phyloP scores from a whole-genome alignment of 35 echinoderm and acorn worm genomes.

The Ophiothrix spiculata region DNA sequence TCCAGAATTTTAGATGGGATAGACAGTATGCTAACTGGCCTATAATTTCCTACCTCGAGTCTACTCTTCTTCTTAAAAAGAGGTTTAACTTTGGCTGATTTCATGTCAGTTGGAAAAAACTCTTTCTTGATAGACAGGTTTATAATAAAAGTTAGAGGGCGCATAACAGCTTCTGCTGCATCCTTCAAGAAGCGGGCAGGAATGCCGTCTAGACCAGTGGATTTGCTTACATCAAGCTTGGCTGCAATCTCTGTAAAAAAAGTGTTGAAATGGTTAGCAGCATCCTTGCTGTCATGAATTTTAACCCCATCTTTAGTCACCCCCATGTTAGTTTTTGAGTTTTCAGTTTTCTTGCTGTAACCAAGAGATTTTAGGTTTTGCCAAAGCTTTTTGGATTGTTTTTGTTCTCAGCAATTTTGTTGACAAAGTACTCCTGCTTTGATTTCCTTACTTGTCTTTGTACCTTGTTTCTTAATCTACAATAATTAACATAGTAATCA shows the following conservation, averaged over 20 bases:
- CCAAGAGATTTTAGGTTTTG: not conserved
- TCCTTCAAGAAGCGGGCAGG: conserved; percentile 12
- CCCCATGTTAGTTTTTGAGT: not conserved
- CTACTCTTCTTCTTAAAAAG: conserved; percentile 28
- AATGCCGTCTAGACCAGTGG: not conserved
- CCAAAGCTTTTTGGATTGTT: conserved; percentile 2
- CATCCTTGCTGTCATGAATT: not conserved
- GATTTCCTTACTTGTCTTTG: not conserved
- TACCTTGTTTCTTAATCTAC: not conserved
- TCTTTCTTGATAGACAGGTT: not conserved
- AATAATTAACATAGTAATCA: not conserved
- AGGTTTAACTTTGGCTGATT: conserved; percentile 16
- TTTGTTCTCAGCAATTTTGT: not conserved
- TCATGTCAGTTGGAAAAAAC: conserved; percentile 9
- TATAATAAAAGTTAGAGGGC: conserved; percentile 19
- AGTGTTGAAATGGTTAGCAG: not conserved
- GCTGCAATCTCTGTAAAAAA: conserved; percentile 4
- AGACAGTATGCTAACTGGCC: not conserved
- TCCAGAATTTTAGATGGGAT: not conserved
- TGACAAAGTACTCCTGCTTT: not conserved
- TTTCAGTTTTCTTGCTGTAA: not conserved
- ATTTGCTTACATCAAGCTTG: not conserved
- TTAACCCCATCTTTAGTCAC: not conserved
- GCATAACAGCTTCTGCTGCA: not conserved
- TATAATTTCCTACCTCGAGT: conserved; percentile 12